Evolutionary conservation across 2,797 vertebrate genomes (phyloP), one percentile per base, ranked within the genome.

Genomic region (Sebastes goodei): DNA sequence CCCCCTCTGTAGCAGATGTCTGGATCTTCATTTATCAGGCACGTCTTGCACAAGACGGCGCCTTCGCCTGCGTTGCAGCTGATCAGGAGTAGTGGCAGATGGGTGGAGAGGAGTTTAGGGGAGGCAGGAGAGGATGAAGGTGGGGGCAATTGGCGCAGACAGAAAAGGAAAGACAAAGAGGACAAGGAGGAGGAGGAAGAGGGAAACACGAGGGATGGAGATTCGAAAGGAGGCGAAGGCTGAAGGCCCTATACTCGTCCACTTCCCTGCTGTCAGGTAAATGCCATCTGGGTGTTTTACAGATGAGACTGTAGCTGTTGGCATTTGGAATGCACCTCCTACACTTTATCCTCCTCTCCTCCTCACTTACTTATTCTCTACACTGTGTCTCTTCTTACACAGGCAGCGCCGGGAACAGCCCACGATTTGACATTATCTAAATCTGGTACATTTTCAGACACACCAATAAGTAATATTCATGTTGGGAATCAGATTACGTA

Each of bases 211-310:
- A 76, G 74, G 69, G 49, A 71, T 68, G 68, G 80, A 64, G 76
- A 84, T 68, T 53, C 14, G 46, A 81, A 86, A 38, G 25, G 71
- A 86, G 56, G 62, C 46, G 32, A 77, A 63, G 29, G 67, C 74
- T 80, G 55, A 77, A 69, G 42, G 71, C 75, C 76, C 78, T 59
- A 27, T 80, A 65, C 74, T 84, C 29, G 61, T 86, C 80, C 80
- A 81, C 75, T 77, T 87, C 77, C 69, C 73, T 23, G 83, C 87
- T 92, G 92, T 93, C 93, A 91, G 88, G 86, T 93, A 94, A 94
- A 94, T 93, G 90, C 84, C 92, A 93, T 72, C 71, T 72, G 74
- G 78, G 71, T 92, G 89, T 92, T 93, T 91, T 91, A 92, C 88
- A 94, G 84, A 92, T 88, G 84, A 90, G 80, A 78, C 80, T 82